Conservation (phyloP, 1,140 invertebrate species). For the Drosophila obscura region DNA sequence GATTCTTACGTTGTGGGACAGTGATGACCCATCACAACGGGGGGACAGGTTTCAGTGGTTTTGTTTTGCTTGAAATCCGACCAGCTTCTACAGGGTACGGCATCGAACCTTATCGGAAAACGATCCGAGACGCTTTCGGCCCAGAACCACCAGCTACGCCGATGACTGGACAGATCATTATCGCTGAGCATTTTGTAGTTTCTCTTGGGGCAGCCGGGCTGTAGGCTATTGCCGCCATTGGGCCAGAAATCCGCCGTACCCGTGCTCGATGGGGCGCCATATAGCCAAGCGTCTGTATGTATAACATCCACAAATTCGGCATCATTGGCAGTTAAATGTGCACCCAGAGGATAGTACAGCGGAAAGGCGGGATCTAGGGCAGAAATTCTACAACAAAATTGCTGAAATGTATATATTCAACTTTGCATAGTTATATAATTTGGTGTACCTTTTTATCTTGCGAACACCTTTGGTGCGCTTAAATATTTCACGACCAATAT, state of each 20-base stretch:
- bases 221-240: constrained; percentile 86
- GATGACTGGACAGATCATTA: constrained; percentile 87
- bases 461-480: constrained; percentile 59
- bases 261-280: constrained; percentile 85
- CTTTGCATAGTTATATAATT: background rate
- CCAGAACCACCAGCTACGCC: constrained; percentile 87
- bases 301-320: constrained; percentile 89
- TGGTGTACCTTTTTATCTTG: constrained; percentile 75
- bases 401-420: background rate
- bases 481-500: constrained; percentile 85
- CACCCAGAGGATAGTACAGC: constrained; percentile 85
- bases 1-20: constrained; percentile 71
- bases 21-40: constrained; percentile 76
- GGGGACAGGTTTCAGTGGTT: constrained; percentile 32
- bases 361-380: constrained; percentile 87
- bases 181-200: constrained; percentile 80
- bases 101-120: constrained; percentile 84
- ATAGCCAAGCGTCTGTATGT: constrained; percentile 87
- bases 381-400: constrained; percentile 82
- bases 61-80: constrained; percentile 83
- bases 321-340: constrained; percentile 87
- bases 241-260: constrained; percentile 88
- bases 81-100: constrained; percentile 83
- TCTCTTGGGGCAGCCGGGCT: constrained; percentile 86
- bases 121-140: constrained; percentile 85